Evolutionary conservation across 2,888 invertebrate genomes (phyloP).

Genomic region (Parelbella ahira): DNA sequence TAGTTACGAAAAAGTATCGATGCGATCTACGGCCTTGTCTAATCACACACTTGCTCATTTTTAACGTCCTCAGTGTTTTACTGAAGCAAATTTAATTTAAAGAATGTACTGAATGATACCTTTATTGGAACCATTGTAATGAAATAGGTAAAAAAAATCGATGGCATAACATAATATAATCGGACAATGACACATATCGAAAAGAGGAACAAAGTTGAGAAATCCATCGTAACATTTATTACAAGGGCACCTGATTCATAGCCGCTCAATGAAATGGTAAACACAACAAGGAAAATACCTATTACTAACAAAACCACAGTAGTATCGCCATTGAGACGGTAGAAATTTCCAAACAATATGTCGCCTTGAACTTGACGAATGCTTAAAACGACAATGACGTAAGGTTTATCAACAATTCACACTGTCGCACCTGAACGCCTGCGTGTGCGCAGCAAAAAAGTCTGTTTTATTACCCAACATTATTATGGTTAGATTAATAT

Average conservation of each 20-base stretch:
- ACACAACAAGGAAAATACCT: neutral
- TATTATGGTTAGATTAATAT: too few species aligned
- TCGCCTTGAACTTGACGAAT: constrained; percentile 68
- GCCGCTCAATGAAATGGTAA: neutral
- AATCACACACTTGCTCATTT: too few species aligned
- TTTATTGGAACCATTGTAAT: too few species aligned
- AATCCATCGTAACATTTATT: constrained; percentile 6
- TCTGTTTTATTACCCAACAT: constrained; percentile 1
- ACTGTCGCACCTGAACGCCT: constrained; percentile 43
- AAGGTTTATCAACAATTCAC: constrained; percentile 65
- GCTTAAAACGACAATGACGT: constrained; percentile 58
- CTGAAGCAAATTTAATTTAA: too few species aligned
- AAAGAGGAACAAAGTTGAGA: constrained; percentile 9
- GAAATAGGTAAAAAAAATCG: too few species aligned
- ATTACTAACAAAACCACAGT: neutral
- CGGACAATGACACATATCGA: constrained; percentile 8
- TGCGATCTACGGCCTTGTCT: too few species aligned
- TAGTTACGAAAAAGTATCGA: constrained; percentile 4
- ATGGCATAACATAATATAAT: too few species aligned
- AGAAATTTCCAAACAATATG: constrained; percentile 19
- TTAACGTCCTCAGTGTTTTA: too few species aligned
- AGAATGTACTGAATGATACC: too few species aligned
- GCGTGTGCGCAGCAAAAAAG: constrained; percentile 17
- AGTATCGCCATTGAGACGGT: constrained; percentile 10
- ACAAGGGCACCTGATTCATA: constrained; percentile 18